These are phyloP conservation scores for Rhinichthys osculus DNA, from an alignment of 2,797 vertebrate genomes.

Conservation along the genomic window DNA sequence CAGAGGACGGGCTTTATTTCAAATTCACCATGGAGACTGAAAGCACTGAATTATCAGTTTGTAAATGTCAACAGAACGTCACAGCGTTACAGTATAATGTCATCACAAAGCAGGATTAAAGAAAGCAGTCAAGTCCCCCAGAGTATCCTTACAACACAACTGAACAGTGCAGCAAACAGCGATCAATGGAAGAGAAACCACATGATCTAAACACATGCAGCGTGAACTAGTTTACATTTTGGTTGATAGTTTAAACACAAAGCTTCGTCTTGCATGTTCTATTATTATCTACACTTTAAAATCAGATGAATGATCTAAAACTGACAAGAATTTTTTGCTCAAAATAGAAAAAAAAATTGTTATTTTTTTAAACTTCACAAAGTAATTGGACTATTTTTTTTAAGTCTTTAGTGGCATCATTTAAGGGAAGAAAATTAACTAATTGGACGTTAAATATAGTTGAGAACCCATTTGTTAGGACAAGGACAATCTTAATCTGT, in stretches of 20 bases:
- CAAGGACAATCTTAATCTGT: not conserved
- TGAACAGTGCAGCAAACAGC: slow-evolving; percentile 15
- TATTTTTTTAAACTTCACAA: not conserved
- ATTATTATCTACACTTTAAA: slow-evolving; percentile 46
- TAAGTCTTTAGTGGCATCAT: slow-evolving; percentile 12
- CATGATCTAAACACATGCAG: slow-evolving; percentile 36
- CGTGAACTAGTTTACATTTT: not conserved
- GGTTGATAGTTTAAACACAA: slow-evolving; percentile 27
- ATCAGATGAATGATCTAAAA: slow-evolving; percentile 19
- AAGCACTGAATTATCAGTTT: slow-evolving; percentile 66
- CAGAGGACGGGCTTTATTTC: slow-evolving; percentile 73
- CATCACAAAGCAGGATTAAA: slow-evolving; percentile 64
- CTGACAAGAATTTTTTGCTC: not conserved
- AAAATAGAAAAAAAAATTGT: slow-evolving; percentile 8
- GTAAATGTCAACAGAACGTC: slow-evolving; percentile 67
- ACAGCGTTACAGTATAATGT: slow-evolving; percentile 57
- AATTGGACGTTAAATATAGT: not conserved
- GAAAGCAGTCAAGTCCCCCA: slow-evolving; percentile 46
- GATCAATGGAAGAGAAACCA: not conserved
- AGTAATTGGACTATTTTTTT: not conserved
- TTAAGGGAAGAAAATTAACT: not conserved
- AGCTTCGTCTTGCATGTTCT: slow-evolving; percentile 37
- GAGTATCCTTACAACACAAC: not conserved
- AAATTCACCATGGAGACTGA: slow-evolving; percentile 67
- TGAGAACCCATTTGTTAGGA: not conserved